A percentile compares a stretch with the other conserved stretches of the same genome.
phyloP scores from a whole-genome alignment of 1,140 invertebrate genomes.

The Pachypeltis micranthus region DNA sequence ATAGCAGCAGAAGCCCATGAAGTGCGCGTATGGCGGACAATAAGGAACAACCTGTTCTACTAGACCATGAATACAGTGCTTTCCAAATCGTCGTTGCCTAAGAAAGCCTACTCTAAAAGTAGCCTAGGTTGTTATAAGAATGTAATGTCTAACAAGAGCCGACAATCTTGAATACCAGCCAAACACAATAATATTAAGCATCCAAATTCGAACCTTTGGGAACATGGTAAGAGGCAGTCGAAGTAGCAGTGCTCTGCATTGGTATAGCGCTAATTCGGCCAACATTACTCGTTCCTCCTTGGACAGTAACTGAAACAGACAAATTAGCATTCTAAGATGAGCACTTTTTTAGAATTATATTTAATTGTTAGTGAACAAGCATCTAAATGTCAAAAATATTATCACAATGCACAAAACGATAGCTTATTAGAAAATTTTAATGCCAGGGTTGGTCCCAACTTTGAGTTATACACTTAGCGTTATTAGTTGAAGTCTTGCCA shows the following conservation, averaged over 20 bases:
- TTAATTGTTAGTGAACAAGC: neutral
- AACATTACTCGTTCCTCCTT: neutral
- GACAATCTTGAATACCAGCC: too few species aligned
- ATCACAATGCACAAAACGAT: neutral
- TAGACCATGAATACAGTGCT: too few species aligned
- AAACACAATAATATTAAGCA: neutral
- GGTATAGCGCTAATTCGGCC: conserved; percentile 20
- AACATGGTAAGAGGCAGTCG: conserved; percentile 23
- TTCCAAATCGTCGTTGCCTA: too few species aligned
- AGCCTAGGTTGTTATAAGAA: too few species aligned
- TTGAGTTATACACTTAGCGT: too few species aligned
- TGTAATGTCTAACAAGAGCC: neutral
- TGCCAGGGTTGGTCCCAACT: neutral
- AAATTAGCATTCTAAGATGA: neutral
- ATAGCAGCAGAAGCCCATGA: too few species aligned
- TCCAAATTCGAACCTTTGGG: conserved; percentile 20
- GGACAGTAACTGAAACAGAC: conserved; percentile 4
- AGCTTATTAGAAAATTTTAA: neutral
- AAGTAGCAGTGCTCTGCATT: conserved; percentile 13
- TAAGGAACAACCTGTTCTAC: too few species aligned
- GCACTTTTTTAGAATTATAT: neutral
- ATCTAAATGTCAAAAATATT: neutral
- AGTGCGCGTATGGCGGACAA: too few species aligned
- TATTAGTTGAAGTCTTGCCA: too few species aligned
- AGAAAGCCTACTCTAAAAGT: too few species aligned